Base-by-base conservation (phyloP, 2,888 invertebrate genomes). In the Brenthis hecate region DNA sequence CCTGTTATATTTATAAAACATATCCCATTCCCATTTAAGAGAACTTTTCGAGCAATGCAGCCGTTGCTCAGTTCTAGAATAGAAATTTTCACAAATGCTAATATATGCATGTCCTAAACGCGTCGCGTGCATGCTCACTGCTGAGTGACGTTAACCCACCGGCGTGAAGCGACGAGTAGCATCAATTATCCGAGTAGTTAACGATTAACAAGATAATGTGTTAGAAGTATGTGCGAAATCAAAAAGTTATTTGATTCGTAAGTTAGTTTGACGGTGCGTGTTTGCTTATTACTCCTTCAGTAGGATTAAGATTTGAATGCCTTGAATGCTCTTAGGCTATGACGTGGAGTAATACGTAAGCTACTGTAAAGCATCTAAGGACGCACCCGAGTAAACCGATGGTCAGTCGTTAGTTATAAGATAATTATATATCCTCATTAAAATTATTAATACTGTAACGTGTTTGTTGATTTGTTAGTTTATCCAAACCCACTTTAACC, bases 31-130 rank as follows among this genome's bases (percentile, higher is more conserved):
- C n/a, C n/a, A 14, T 56, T 56, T 36, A n/a, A 32, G 4, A 6
- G 6, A 6, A n/a, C 56, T 32, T n/a, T 16, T 53, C 36, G 1
- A 14, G 16, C 56, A 14, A n/a, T n/a, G 28, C 19, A 16, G 13
- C 32, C 16, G 16, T 19, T 14, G 13, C 19, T 36, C 36, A 54
- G 53, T 62, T 62, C 36, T 14, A 13, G 19, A 54, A 36, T 53
- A 53, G 36, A 54, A 62, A 62, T 62, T 62, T 62, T 43, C 50
- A 43, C 53, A 19, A 54, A 62, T 62, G 62, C 62, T 53, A 62
- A 62, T 62, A 54, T 62, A 62, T 62, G 62, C 62, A 53, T 62
- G 62, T 54, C 19, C 62, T 54, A 19, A 50, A 54, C 62, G 62
- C 53, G 53, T 53, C 62, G 56, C 43, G 53, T 62, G 62, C 62